phyloP scores from a whole-genome alignment of 2,113 vertebrate species.

The Zosterops borbonicus region DNA sequence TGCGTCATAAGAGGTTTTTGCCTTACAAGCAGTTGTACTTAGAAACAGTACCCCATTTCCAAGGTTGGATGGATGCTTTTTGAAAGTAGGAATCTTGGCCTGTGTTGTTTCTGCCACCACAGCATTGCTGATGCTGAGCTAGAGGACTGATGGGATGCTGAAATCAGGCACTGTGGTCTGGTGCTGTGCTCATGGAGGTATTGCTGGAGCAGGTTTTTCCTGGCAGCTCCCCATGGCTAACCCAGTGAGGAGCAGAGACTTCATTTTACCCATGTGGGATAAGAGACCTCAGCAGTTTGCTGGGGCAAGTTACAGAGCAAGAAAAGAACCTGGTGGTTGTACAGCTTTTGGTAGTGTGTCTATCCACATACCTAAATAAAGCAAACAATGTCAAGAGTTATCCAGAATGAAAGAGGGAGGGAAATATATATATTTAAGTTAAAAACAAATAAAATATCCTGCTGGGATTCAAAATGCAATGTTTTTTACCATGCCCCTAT shows the following conservation, averaged over 20 bases:
- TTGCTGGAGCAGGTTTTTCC: background rate
- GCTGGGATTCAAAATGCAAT: background rate
- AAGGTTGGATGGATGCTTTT: background rate
- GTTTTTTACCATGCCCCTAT: background rate
- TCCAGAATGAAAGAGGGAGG: background rate
- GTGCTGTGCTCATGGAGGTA: background rate
- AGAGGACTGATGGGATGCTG: background rate
- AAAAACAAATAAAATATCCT: background rate
- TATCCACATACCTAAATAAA: background rate
- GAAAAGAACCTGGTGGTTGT: background rate
- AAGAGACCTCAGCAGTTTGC: background rate
- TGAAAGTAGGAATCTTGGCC: background rate
- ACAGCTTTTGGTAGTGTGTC: background rate
- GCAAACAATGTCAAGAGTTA: background rate
- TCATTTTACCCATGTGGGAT: background rate
- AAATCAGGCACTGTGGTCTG: background rate
- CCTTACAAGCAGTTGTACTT: background rate
- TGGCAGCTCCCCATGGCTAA: background rate
- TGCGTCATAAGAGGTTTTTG: background rate
- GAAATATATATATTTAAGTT: background rate
- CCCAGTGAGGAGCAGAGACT: background rate
- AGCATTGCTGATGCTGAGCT: background rate
- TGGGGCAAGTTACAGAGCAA: background rate
- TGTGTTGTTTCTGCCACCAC: background rate
- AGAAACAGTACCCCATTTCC: background rate